These are phyloP conservation scores for Notechis scutatus DNA, from an alignment of 2,113 vertebrate genomes.

Conservation along the genomic window DNA sequence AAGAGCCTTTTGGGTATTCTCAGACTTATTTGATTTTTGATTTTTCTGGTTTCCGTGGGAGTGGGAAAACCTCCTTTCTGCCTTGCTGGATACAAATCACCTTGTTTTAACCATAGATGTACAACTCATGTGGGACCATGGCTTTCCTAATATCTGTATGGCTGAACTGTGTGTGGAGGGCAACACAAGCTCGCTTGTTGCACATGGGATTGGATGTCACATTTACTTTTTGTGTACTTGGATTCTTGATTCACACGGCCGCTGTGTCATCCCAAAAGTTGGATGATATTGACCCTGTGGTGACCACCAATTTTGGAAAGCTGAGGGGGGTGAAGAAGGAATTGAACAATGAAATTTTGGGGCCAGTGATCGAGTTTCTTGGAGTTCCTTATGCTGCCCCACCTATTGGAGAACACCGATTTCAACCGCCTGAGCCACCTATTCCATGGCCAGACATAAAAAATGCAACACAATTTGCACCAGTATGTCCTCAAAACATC, in stretches of 20 bases:
- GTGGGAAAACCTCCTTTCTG: background rate
- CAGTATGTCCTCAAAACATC: constrained; percentile 97
- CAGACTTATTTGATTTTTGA: constrained; percentile 63
- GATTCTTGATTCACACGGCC: constrained; percentile 75
- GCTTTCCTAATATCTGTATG: constrained; percentile 69
- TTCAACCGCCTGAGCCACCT: constrained; percentile 92
- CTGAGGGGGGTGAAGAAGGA: constrained; percentile 95
- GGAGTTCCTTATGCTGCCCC: constrained; percentile 95
- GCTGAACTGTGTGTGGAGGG: constrained; percentile 68
- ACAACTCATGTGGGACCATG: constrained; percentile 82
- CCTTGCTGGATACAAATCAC: constrained; percentile 75
- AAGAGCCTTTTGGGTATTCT: constrained; percentile 72
- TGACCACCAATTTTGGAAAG: constrained; percentile 87
- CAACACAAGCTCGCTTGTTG: constrained; percentile 58
- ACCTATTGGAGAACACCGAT: constrained; percentile 90
- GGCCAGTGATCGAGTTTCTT: constrained; percentile 94
- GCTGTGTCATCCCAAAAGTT: constrained; percentile 82
- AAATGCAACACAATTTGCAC: constrained; percentile 93
- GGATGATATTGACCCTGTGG: constrained; percentile 90
- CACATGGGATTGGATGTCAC: constrained; percentile 68
- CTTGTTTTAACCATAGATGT: constrained; percentile 51
- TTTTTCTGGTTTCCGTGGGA: constrained; percentile 22
- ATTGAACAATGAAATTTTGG: constrained; percentile 97
- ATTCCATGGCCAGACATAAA: constrained; percentile 86
- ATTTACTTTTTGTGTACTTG: constrained; percentile 72